Evolutionary conservation across 2,888 invertebrate species (phyloP).

Genomic region (Thelaira solivaga): DNA sequence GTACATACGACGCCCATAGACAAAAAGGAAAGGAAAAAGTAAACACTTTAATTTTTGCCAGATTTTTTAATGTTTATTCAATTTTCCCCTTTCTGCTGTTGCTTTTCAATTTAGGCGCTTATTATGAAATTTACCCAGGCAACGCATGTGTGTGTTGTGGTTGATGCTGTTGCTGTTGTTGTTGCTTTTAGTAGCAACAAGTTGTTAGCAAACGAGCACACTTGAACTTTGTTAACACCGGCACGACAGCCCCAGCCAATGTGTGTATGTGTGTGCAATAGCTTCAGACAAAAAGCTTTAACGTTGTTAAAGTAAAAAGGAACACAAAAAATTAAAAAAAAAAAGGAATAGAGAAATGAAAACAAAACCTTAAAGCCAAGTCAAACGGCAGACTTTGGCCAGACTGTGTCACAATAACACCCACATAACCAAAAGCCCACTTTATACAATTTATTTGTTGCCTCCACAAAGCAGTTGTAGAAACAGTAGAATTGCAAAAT

Average conservation of each 20-base stretch:
- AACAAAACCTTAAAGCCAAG: constrained; percentile 43
- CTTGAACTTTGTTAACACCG: constrained; percentile 64
- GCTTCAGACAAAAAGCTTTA: constrained; percentile 34
- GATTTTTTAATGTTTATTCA: constrained; percentile 38
- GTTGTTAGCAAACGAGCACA: constrained; percentile 64
- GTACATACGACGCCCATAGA: background rate
- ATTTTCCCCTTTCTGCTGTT: background rate
- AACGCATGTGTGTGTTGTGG: constrained; percentile 37
- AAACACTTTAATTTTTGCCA: constrained; percentile 19
- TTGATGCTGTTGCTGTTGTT: background rate
- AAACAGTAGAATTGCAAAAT: constrained; percentile 1
- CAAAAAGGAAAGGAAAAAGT: background rate
- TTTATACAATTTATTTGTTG: constrained; percentile 10
- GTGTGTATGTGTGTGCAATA: background rate
- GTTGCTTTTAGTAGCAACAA: constrained; percentile 73
- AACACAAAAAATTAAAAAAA: no score
- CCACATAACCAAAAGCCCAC: constrained; percentile 40
- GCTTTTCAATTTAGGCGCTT: constrained; percentile 42
- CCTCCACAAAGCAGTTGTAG: background rate
- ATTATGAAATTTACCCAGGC: constrained; percentile 7
- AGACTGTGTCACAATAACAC: constrained; percentile 51
- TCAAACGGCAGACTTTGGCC: constrained; percentile 54
- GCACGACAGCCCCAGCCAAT: constrained; percentile 46
- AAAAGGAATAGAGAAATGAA: constrained; percentile 13
- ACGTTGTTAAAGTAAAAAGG: constrained; percentile 17